A percentile compares a stretch with the other conserved stretches of the same genome.
Conservation (phyloP, 1,140 invertebrate genomes). For the Drosophila lini region DNA sequence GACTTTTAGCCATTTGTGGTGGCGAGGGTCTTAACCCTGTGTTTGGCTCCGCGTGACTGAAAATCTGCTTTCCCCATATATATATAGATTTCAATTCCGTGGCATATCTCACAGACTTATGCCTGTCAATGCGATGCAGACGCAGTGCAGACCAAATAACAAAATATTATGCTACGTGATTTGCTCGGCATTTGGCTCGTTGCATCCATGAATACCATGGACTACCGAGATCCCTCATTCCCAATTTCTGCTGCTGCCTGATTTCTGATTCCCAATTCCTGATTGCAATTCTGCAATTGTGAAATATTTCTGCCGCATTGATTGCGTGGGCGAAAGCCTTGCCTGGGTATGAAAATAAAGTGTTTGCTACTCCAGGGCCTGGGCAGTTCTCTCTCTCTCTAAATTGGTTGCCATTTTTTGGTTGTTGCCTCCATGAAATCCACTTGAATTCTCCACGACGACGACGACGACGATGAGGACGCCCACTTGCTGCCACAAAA, state of each 20-base stretch:
- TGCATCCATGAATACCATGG: conserved; percentile 52
- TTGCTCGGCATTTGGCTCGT: conserved; percentile 62
- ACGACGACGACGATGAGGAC: conserved; percentile 39
- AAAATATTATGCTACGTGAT: conserved; percentile 82
- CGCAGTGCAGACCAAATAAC: conserved; percentile 48
- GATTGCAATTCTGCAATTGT: conserved; percentile 71
- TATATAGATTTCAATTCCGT: conserved; percentile 35
- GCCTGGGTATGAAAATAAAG: conserved; percentile 23
- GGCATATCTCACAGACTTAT: conserved; percentile 60
- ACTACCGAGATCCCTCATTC: not conserved
- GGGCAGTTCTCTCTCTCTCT: conserved; percentile 5
- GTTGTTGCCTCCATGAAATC: conserved; percentile 43
- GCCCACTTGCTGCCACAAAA: conserved; percentile 78
- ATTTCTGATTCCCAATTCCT: conserved; percentile 32
- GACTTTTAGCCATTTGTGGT: conserved; percentile 46
- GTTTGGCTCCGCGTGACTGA: conserved; percentile 70
- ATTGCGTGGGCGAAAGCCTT: conserved; percentile 48
- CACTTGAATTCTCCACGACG: conserved; percentile 24
- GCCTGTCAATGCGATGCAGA: conserved; percentile 50
- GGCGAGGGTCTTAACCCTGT: conserved; percentile 31
- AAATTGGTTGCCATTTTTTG: conserved; percentile 59
- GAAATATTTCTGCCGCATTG: conserved; percentile 57
- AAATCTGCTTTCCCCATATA: conserved; percentile 54
- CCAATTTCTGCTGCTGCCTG: conserved; percentile 5
- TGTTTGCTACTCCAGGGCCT: conserved; percentile 1